phyloP scores from a whole-genome alignment of 2,113 vertebrate species.

The Myotis lucifugus region DNA sequence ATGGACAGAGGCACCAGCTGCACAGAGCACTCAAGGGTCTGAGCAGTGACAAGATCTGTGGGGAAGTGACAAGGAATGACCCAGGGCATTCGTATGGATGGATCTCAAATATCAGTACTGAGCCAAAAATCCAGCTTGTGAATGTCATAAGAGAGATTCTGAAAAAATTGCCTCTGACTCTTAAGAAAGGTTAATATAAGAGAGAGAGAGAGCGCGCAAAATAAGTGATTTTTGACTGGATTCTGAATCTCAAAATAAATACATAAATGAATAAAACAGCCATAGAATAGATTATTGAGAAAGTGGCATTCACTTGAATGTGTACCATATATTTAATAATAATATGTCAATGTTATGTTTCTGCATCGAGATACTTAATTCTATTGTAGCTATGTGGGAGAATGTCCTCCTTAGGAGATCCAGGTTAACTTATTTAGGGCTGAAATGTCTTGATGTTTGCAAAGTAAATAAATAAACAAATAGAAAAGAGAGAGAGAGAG shows the following conservation, averaged over 20 bases:
- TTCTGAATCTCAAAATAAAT: neutral
- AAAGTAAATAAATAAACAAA: neutral
- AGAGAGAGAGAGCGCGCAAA: neutral
- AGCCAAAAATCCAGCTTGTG: neutral
- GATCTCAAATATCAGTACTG: neutral
- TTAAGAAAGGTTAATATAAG: neutral
- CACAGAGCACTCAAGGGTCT: neutral
- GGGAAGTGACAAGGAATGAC: neutral
- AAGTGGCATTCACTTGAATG: neutral
- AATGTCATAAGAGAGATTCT: neutral
- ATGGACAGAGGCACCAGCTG: neutral
- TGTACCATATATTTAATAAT: neutral
- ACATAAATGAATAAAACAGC: neutral
- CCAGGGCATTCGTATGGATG: neutral
- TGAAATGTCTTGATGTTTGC: neutral
- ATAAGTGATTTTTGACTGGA: neutral
- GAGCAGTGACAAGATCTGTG: neutral
- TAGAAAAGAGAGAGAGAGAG: too few relatives aligned
- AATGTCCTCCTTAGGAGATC: neutral
- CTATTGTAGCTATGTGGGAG: neutral
- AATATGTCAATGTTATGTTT: neutral
- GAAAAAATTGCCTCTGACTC: neutral
- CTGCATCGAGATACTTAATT: neutral
- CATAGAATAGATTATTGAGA: neutral
- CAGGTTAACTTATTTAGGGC: neutral